A percentile compares a stretch with the other conserved stretches of the same genome.
Evolutionary conservation across 2,113 vertebrate genomes (phyloP).

Genomic region (Diglossa brunneiventris): DNA sequence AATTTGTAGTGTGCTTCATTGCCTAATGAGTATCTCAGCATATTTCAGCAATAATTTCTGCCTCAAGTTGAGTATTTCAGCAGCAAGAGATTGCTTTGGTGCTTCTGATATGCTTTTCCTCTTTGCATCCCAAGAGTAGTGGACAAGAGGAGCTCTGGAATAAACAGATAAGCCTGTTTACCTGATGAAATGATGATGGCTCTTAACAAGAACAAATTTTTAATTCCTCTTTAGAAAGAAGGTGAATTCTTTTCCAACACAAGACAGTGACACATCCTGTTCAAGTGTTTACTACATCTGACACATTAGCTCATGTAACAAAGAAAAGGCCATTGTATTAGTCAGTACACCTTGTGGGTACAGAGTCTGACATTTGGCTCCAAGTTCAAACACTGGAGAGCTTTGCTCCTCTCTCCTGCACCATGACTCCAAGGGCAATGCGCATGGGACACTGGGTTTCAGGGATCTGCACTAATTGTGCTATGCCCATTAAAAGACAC

Average conservation of each 20-base stretch:
- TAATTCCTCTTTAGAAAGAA: not conserved
- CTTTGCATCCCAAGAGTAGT: not conserved
- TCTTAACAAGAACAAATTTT: not conserved
- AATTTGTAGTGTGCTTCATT: not conserved
- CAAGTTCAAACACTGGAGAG: not conserved
- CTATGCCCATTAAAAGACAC: not conserved
- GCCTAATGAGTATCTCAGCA: not conserved
- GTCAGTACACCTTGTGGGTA: not conserved
- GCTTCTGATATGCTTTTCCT: not conserved
- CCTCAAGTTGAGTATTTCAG: not conserved
- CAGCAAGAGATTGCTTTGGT: not conserved
- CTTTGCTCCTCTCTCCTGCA: not conserved
- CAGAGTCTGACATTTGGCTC: not conserved
- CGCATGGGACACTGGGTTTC: not conserved
- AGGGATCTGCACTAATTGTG: not conserved
- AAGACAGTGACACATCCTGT: not conserved
- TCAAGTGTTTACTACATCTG: not conserved
- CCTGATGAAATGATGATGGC: not conserved
- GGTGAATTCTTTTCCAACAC: not conserved
- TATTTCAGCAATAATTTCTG: not conserved
- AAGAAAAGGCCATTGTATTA: not conserved
- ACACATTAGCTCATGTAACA: not conserved
- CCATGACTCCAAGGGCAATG: not conserved
- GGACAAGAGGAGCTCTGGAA: not conserved
- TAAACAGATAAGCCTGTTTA: not conserved